A percentile compares a stretch with the other conserved stretches of the same genome.
Conservation (phyloP, 2,113 vertebrate genomes). For the Thamnophis sirtalis region DNA sequence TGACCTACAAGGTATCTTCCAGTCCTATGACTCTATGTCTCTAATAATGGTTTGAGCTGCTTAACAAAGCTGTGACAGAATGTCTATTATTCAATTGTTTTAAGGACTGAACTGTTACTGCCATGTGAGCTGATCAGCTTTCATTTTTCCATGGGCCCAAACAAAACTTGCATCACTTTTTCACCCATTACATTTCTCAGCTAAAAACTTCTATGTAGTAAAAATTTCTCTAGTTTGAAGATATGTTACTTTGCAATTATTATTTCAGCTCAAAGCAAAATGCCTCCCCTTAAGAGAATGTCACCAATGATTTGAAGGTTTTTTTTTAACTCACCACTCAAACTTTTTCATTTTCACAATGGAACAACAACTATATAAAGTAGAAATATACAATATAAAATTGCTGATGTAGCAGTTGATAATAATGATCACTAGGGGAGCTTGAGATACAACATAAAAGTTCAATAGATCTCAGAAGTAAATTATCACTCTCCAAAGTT, state of each 20-base stretch:
- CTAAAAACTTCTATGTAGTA: not conserved
- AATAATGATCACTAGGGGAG: slow-evolving; percentile 27
- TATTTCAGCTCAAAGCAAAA: not conserved
- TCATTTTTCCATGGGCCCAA: not conserved
- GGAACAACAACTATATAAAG: not conserved
- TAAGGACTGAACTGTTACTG: no score
- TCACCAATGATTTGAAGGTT: not conserved
- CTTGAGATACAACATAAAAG: slow-evolving; percentile 43
- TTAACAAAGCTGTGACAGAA: no score
- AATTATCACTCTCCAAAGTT: slow-evolving; percentile 43
- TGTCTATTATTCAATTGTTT: no score
- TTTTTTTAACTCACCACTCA: not conserved
- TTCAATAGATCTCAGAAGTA: slow-evolving; percentile 49
- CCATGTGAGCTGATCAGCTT: not conserved
- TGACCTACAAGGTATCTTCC: no score
- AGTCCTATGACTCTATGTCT: no score
- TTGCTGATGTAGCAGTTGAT: not conserved
- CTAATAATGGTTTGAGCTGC: no score
- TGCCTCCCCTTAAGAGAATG: not conserved
- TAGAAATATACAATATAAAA: not conserved
- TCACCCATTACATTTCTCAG: not conserved
- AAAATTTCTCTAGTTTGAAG: not conserved
- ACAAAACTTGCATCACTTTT: not conserved
- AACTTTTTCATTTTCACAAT: not conserved
- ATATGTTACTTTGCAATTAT: not conserved